Evolutionary conservation across 2,888 invertebrate species (phyloP).

Genomic region (Hydrotaea cyrtoneurina): DNA sequence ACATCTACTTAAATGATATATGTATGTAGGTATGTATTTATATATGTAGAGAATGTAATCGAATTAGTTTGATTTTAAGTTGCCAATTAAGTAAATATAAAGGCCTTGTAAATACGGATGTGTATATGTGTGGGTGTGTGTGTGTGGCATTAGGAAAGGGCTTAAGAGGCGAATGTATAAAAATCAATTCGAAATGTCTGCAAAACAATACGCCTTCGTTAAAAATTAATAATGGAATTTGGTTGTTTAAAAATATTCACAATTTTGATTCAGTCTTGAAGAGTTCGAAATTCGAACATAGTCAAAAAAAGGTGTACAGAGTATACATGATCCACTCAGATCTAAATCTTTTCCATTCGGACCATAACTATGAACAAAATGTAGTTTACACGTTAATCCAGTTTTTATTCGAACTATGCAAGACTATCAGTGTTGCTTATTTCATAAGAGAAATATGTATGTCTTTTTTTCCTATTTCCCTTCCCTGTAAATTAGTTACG

Average conservation of each 20-base stretch:
- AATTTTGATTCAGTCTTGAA: constrained; percentile 14
- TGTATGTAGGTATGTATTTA: neutral
- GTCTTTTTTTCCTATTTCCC: neutral
- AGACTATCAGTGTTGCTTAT: neutral
- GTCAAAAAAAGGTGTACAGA: neutral
- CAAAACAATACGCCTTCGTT: neutral
- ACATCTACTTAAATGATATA: constrained; percentile 9
- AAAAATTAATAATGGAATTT: neutral
- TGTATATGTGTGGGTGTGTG: neutral
- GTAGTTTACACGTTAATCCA: neutral
- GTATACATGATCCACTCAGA: too few species aligned
- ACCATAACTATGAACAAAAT: neutral
- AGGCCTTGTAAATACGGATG: neutral
- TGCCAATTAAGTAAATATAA: neutral
- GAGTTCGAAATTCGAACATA: neutral
- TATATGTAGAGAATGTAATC: neutral
- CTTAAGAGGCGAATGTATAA: neutral
- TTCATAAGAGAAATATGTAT: neutral
- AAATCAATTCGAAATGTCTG: neutral
- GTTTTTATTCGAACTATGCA: constrained; percentile 2
- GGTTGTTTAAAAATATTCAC: constrained; percentile 3
- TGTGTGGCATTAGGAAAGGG: constrained; percentile 3
- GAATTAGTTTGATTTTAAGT: neutral
- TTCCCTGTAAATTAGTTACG: constrained; percentile 27
- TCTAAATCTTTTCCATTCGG: neutral